Conservation (phyloP, 2,888 invertebrate genomes). For the Drosophila austrosaltans region DNA sequence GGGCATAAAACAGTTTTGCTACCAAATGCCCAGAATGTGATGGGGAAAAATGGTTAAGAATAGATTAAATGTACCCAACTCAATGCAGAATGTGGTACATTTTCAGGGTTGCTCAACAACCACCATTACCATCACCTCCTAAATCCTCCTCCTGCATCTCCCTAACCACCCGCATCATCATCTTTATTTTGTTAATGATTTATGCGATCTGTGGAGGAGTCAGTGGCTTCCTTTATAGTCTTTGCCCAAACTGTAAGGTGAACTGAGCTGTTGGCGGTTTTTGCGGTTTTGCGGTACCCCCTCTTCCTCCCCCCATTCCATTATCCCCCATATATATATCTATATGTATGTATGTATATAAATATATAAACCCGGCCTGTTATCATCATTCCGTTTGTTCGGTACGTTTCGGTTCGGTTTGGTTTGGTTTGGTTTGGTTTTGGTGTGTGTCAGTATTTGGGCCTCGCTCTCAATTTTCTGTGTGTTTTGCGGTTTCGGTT, state of each 20-base stretch:
- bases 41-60: slow-evolving; percentile 6
- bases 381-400: slow-evolving; percentile 10
- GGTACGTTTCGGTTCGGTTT: not conserved
- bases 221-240: slow-evolving; percentile 11
- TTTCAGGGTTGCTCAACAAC: not conserved
- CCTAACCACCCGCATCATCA: not conserved
- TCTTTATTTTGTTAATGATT: slow-evolving; percentile 10
- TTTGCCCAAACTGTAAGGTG: slow-evolving; percentile 20
- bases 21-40: slow-evolving; percentile 4
- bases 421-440: slow-evolving; percentile 25
- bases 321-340: too few relatives aligned
- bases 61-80: slow-evolving; percentile 8
- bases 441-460: slow-evolving; percentile 12
- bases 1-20: slow-evolving; percentile 7
- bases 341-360: too few relatives aligned
- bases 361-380: not conserved
- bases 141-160: not conserved
- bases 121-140: not conserved
- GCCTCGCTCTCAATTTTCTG: slow-evolving; percentile 39
- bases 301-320: not conserved
- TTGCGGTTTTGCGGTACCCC: slow-evolving; percentile 47
- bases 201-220: slow-evolving; percentile 9
- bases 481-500: slow-evolving; percentile 11
- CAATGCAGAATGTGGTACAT: slow-evolving; percentile 1
- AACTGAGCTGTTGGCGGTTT: slow-evolving; percentile 58